Evolutionary conservation across 92 coral and sea anemone species (phyloP).

Genomic region (Porites evermanni): DNA sequence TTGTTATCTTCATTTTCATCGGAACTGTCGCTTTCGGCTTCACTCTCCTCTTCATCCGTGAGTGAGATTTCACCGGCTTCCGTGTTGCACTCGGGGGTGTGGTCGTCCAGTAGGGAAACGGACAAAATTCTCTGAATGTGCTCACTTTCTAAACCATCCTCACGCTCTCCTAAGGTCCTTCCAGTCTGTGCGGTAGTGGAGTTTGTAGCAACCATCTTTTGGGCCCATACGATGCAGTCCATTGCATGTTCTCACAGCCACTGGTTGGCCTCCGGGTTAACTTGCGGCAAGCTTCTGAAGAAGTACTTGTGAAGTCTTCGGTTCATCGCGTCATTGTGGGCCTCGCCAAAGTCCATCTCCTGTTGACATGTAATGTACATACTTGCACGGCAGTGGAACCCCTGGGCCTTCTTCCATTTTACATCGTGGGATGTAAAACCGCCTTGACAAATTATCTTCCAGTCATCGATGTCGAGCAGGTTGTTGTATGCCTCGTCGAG

Average conservation of each 20-base stretch:
- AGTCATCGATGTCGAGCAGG: slow-evolving; percentile 46
- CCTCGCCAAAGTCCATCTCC: slow-evolving; percentile 36
- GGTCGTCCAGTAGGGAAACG: too few relatives aligned
- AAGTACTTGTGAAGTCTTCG: slow-evolving; percentile 25
- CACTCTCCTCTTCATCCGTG: too few relatives aligned
- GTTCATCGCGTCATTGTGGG: slow-evolving; percentile 44
- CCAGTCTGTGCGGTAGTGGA: not conserved
- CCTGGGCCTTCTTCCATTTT: slow-evolving; percentile 34
- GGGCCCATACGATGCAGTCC: slow-evolving; percentile 53
- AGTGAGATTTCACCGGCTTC: too few relatives aligned
- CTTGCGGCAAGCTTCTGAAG: slow-evolving; percentile 30
- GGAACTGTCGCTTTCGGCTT: too few relatives aligned
- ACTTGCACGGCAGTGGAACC: slow-evolving; percentile 24
- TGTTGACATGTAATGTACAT: slow-evolving; percentile 38
- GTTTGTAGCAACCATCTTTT: not conserved
- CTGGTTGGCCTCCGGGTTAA: slow-evolving; percentile 41
- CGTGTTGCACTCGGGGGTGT: too few relatives aligned
- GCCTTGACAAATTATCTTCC: slow-evolving; percentile 41
- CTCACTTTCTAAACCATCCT: too few relatives aligned
- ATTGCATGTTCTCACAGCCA: slow-evolving; percentile 44
- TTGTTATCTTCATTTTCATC: too few relatives aligned
- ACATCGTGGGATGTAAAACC: slow-evolving; percentile 40
- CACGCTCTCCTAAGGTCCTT: too few relatives aligned
- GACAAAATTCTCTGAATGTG: too few relatives aligned
- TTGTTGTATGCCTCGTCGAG: slow-evolving; percentile 41